Evolutionary conservation across 2,888 invertebrate genomes (phyloP), one percentile per base, ranked within the genome.

Genomic region (Zaprionus obscuricornis): DNA sequence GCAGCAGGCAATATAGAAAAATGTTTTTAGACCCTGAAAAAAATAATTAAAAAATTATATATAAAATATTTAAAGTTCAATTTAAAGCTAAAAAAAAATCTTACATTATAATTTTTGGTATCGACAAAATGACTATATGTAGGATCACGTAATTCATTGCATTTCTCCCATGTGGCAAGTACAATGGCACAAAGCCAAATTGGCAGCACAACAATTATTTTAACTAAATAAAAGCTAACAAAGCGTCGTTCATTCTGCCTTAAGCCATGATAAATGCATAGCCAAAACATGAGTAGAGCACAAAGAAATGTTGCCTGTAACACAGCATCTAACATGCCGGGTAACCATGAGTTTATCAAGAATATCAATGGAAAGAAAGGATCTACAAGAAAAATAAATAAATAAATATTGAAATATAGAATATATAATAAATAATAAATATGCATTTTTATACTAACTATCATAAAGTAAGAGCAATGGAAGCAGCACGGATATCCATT

Each of bases 221-320:
- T 99, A 33, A 97, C 96, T 68, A 97, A 89, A 91, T 98, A 98
- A 91, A 99, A 99, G 17, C 95, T 94, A 27, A 95, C 87, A 70
- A 97, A 94, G 64, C 94, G 92, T 67, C 98, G 91, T 89, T 98
- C 97, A 86, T 97, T 98, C 96, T 98, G 92, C 87, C 98, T 92
- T 24, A 98, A 91, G 1, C 98, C 98, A 88, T 99, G 98, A 90
- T 98, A 98, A 71, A 97, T 94, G 73, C 97, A 97, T 10, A 99
- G 92, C 98, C 98, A 98, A 85, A 98, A 98, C 85, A 98, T 92
- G 71, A 98, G 92, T 55, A 99, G 92, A 3, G 94, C 94, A 71
- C 95, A 95, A 0, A 98, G 92, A 90, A 98, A 98, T 1, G 96
- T 94, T 0, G 96, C 95, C 91, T 98, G 98, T 73, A 97, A 94